These are phyloP conservation scores for Acronicta psi DNA, from an alignment of 2,888 invertebrate genomes.

Conservation along the genomic window DNA sequence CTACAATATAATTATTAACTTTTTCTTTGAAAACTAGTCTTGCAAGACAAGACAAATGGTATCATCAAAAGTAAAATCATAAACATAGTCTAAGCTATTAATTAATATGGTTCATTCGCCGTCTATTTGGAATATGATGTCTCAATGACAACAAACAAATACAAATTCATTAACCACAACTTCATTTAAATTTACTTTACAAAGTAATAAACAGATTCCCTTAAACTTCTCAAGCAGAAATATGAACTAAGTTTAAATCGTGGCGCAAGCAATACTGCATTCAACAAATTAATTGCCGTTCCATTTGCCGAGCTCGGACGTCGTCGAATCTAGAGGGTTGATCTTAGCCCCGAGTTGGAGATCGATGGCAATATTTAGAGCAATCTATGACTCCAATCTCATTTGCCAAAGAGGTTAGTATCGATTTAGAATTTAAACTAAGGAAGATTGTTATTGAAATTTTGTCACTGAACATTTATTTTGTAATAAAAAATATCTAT, in stretches of 20 bases:
- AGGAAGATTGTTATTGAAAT: too few relatives aligned
- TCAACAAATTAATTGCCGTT: slow-evolving; percentile 63
- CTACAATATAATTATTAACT: too few relatives aligned
- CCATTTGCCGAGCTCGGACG: slow-evolving; percentile 38
- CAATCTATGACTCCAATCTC: neutral
- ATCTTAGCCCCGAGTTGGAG: slow-evolving; percentile 54
- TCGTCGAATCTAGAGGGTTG: slow-evolving; percentile 30
- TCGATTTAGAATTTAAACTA: too few relatives aligned
- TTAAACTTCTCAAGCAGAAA: slow-evolving; percentile 33
- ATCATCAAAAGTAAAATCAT: too few relatives aligned
- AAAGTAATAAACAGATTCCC: slow-evolving; percentile 43
- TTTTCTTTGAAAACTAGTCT: too few relatives aligned
- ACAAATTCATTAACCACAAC: neutral
- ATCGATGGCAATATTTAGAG: slow-evolving; percentile 13
- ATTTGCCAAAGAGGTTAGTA: neutral
- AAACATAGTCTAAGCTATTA: too few relatives aligned
- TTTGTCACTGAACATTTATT: too few relatives aligned
- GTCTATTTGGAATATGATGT: too few relatives aligned
- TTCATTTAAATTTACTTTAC: slow-evolving; percentile 3
- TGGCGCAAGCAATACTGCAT: slow-evolving; percentile 48
- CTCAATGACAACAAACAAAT: neutral
- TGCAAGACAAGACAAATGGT: too few relatives aligned
- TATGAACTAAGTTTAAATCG: slow-evolving; percentile 45
- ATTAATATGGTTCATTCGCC: too few relatives aligned
- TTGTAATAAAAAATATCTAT: too few relatives aligned